Evolutionary conservation across 2,113 vertebrate genomes (phyloP).

Genomic region (Pongo pygmaeus): DNA sequence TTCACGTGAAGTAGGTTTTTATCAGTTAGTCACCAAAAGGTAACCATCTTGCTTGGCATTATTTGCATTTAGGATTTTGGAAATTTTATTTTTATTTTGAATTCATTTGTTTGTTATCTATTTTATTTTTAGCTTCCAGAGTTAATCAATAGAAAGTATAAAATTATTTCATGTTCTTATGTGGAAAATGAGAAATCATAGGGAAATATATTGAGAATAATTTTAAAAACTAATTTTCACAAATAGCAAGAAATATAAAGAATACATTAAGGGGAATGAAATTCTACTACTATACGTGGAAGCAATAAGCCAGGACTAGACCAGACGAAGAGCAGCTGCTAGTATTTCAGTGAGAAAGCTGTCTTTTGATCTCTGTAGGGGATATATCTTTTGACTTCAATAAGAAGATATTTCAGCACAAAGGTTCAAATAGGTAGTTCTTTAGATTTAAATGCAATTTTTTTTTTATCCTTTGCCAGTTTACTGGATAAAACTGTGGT

Average conservation of each 20-base stretch:
- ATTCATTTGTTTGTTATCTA: background rate
- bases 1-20: background rate
- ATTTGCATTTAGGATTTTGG: background rate
- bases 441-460: slow-evolving; percentile 21
- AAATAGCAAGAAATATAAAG: background rate
- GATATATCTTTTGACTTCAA: background rate
- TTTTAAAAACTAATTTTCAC: background rate
- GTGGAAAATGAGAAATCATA: background rate
- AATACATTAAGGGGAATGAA: background rate
- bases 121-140: background rate
- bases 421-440: background rate
- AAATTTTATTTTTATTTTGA: background rate
- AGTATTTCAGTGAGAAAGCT: background rate
- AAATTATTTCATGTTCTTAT: background rate
- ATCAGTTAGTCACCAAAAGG: background rate
- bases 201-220: background rate
- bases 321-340: background rate
- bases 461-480: background rate
- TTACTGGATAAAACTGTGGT: background rate
- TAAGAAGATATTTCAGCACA: background rate
- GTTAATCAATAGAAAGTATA: background rate
- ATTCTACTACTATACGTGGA: background rate
- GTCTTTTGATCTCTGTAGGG: background rate
- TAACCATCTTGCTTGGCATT: background rate
- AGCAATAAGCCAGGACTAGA: background rate